Percentiles rank a stretch among this genome's conserved stretches.
These are phyloP conservation scores for Parthenolecanium corni DNA, from an alignment of 2,888 invertebrate genomes.

Conservation along the genomic window DNA sequence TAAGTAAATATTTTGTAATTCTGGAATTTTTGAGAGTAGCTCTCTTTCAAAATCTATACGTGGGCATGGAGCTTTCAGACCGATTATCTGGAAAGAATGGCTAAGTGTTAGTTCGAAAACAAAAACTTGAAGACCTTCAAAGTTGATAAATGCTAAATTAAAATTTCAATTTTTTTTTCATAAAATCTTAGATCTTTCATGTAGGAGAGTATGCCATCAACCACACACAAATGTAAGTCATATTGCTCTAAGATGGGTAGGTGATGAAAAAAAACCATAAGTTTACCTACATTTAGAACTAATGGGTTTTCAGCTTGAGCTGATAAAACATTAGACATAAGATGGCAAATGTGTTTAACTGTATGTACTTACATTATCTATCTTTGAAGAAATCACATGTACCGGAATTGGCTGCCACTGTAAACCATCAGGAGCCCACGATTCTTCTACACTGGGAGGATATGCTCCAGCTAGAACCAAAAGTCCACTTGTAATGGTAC, in stretches of 20 bases:
- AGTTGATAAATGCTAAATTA: too few species aligned
- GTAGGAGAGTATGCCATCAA: too few species aligned
- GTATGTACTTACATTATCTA: constrained; percentile 39
- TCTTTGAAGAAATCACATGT: constrained; percentile 38
- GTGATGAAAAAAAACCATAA: too few species aligned
- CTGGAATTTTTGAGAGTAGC: constrained; percentile 43
- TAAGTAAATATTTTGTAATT: constrained; percentile 46
- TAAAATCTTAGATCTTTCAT: too few species aligned
- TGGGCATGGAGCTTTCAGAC: constrained; percentile 50
- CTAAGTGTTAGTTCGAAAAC: too few species aligned
- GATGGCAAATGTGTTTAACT: neutral
- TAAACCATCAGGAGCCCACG: constrained; percentile 37
- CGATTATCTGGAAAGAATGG: constrained; percentile 13
- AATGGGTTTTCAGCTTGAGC: neutral
- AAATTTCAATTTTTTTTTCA: too few species aligned
- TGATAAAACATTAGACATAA: neutral
- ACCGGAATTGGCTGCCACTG: constrained; percentile 47
- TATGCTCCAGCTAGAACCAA: constrained; percentile 56
- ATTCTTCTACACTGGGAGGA: constrained; percentile 36
- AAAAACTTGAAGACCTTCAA: too few species aligned
- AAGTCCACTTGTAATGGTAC: constrained; percentile 79
- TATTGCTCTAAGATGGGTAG: too few species aligned
- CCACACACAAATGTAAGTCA: too few species aligned
- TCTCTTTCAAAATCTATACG: constrained; percentile 49
- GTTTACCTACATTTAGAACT: neutral